Percentiles rank a stretch among this genome's conserved stretches.
These are phyloP conservation scores for Oryzaephilus surinamensis DNA, from an alignment of 1,140 invertebrate species.

Conservation along the genomic window DNA sequence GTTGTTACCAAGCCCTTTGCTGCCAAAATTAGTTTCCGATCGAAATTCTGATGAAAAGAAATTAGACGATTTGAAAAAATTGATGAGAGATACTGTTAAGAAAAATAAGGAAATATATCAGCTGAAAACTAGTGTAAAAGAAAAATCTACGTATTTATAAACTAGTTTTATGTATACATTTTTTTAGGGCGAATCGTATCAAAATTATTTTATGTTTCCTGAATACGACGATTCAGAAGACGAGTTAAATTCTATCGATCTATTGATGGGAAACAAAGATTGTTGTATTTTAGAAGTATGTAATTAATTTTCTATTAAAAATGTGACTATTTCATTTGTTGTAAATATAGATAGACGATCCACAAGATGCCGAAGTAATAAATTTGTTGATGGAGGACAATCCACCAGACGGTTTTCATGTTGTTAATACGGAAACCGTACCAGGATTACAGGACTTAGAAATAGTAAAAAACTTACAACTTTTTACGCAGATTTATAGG, in stretches of 20 bases:
- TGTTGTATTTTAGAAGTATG: slow-evolving; percentile 67
- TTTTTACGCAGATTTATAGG: slow-evolving; percentile 79
- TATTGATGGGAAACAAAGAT: slow-evolving; percentile 70
- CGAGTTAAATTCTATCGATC: slow-evolving; percentile 62
- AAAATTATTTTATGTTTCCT: no score
- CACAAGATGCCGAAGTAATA: slow-evolving; percentile 74
- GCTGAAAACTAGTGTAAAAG: slow-evolving; percentile 41
- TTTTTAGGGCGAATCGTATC: slow-evolving; percentile 23
- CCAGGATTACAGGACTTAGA: slow-evolving; percentile 61
- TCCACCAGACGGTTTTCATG: slow-evolving; percentile 68
- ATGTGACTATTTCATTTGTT: slow-evolving; percentile 20
- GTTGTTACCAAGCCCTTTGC: slow-evolving; percentile 58
- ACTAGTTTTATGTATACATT: no score
- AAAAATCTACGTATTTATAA: no score
- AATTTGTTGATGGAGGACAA: slow-evolving; percentile 64
- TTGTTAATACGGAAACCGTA: slow-evolving; percentile 74
- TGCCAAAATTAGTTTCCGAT: slow-evolving; percentile 55
- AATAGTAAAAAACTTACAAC: slow-evolving; percentile 66
- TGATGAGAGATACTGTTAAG: slow-evolving; percentile 53
- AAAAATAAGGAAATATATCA: slow-evolving; percentile 60
- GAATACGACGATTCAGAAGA: slow-evolving; percentile 67
- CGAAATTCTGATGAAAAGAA: slow-evolving; percentile 52
- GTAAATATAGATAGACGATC: slow-evolving; percentile 74
- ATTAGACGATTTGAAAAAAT: slow-evolving; percentile 51
- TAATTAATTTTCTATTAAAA: slow-evolving; percentile 2